Conservation (phyloP, 1,140 invertebrate genomes). For the Drosophila funebris region DNA sequence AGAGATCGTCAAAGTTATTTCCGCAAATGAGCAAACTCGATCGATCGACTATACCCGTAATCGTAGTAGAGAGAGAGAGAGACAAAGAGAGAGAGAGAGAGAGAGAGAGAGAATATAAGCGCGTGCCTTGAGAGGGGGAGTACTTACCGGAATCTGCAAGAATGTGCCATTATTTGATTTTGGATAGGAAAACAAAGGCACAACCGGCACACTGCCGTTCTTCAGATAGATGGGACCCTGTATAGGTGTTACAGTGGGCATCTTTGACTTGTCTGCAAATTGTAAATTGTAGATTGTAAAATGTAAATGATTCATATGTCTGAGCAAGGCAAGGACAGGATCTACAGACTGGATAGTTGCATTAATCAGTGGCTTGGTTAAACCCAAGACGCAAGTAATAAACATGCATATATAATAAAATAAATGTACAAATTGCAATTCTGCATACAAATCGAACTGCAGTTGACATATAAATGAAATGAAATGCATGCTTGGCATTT, state of each 20-base stretch:
- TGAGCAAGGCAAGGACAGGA: constrained; percentile 17
- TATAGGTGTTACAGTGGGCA: constrained; percentile 89
- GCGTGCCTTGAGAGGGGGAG: background rate
- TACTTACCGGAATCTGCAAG: constrained; percentile 93
- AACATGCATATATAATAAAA: constrained; percentile 10
- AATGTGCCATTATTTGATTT: constrained; percentile 92
- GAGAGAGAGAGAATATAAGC: background rate
- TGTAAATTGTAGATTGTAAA: background rate
- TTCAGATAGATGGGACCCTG: constrained; percentile 92
- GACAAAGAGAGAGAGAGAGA: background rate
- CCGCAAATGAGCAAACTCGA: constrained; percentile 80
- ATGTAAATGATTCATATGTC: constrained; percentile 21
- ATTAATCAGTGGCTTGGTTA: constrained; percentile 8
- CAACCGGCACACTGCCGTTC: constrained; percentile 92
- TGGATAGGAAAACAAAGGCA: constrained; percentile 93
- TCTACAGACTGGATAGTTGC: background rate
- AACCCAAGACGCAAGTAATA: constrained; percentile 7
- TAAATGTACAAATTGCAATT: constrained; percentile 27
- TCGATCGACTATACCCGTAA: constrained; percentile 35
- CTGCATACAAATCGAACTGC: constrained; percentile 63
- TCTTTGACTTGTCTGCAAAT: constrained; percentile 35
- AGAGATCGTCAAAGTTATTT: constrained; percentile 78
- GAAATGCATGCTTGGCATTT: constrained; percentile 63
- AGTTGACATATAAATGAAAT: constrained; percentile 65
- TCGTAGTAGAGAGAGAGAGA: background rate